A percentile compares a stretch with the other conserved stretches of the same genome.
These are phyloP conservation scores for Watsonalla cultraria DNA, from an alignment of 2,888 invertebrate genomes.

Conservation along the genomic window DNA sequence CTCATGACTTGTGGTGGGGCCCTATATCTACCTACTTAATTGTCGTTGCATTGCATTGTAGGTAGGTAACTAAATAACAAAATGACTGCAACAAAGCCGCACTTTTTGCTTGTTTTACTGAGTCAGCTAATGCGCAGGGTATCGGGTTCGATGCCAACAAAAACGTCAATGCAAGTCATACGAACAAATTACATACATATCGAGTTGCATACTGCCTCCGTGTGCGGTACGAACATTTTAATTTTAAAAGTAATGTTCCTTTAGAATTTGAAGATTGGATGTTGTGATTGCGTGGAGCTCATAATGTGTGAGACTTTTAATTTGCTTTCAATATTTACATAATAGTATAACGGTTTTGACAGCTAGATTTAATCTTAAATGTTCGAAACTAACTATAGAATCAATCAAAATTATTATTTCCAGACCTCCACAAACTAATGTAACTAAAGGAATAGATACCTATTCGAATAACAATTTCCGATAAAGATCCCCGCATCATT, in stretches of 20 bases:
- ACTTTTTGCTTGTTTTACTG: conserved; percentile 25
- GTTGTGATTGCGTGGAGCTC: not conserved
- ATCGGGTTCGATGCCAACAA: conserved; percentile 32
- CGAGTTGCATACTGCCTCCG: conserved; percentile 15
- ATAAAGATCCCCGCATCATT: no score
- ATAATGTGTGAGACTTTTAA: no score
- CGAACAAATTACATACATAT: conserved; percentile 36
- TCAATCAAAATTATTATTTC: no score
- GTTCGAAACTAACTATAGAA: no score
- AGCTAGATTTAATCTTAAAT: no score
- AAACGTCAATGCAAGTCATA: conserved; percentile 48
- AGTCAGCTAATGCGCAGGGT: conserved; percentile 50
- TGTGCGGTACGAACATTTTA: not conserved
- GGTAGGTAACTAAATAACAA: not conserved
- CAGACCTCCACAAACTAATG: no score
- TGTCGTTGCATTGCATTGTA: not conserved
- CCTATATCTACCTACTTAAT: not conserved
- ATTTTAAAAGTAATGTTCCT: not conserved
- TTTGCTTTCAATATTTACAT: no score
- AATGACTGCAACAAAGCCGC: conserved; percentile 3
- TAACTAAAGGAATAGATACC: no score
- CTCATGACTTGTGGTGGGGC: no score
- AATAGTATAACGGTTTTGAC: no score
- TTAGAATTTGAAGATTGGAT: not conserved
- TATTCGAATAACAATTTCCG: no score